These are phyloP conservation scores for Polydrusus cervinus DNA, from an alignment of 2,888 invertebrate genomes.

Conservation along the genomic window DNA sequence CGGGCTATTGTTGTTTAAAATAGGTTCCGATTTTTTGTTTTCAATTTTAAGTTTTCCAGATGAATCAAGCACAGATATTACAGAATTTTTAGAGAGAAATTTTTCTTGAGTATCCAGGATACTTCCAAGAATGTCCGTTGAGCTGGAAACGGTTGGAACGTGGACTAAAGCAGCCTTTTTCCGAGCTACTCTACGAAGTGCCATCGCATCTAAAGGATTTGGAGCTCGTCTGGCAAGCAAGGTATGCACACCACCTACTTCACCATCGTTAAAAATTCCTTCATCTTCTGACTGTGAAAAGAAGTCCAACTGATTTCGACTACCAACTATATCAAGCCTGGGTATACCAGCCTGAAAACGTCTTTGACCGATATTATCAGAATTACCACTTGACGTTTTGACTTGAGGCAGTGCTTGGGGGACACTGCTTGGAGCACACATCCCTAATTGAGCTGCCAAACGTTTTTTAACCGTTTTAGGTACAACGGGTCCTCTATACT, in stretches of 20 bases:
- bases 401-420: slow-evolving; percentile 68
- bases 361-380: slow-evolving; percentile 13
- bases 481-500: slow-evolving; percentile 27
- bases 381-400: slow-evolving; percentile 54
- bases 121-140: slow-evolving; percentile 78
- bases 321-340: slow-evolving; percentile 79
- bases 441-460: slow-evolving; percentile 73
- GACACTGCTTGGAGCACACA: slow-evolving; percentile 67
- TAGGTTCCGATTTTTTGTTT: slow-evolving; percentile 41
- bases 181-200: slow-evolving; percentile 65
- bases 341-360: slow-evolving; percentile 72
- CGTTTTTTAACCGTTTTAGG: slow-evolving; percentile 72
- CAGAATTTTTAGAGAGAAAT: slow-evolving; percentile 79
- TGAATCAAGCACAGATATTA: slow-evolving; percentile 74
- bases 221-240: slow-evolving; percentile 68
- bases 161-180: slow-evolving; percentile 69
- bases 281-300: slow-evolving; percentile 70
- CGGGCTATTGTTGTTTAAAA: slow-evolving; percentile 42
- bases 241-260: slow-evolving; percentile 52
- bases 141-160: slow-evolving; percentile 69
- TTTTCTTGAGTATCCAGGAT: slow-evolving; percentile 82
- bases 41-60: slow-evolving; percentile 78
- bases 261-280: slow-evolving; percentile 55
- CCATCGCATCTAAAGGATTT: slow-evolving; percentile 69
- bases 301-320: slow-evolving; percentile 80